A percentile compares a stretch with the other conserved stretches of the same genome.
Conservation (phyloP, 2,888 invertebrate genomes). For the Caenorhabditis uteleia region DNA sequence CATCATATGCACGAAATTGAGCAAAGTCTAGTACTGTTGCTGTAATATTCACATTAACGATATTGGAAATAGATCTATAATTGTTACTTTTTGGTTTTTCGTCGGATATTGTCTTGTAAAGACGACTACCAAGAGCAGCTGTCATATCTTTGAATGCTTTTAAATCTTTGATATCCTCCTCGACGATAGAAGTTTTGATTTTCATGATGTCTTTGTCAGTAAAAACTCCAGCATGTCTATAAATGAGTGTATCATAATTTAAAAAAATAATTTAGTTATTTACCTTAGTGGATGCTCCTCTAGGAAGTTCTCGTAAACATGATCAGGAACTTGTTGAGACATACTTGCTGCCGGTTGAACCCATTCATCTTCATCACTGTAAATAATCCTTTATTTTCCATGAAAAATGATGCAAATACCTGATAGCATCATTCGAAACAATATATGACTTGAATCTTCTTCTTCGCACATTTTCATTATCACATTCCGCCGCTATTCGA, state of each 20-base stretch:
- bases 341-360: constrained; percentile 6
- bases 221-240: constrained; percentile 17
- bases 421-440: constrained; percentile 16
- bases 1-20: neutral
- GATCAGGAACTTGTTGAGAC: constrained; percentile 7
- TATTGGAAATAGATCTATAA: neutral
- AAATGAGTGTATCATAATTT: too few species aligned
- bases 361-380: constrained; percentile 35
- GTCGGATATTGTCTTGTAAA: too few species aligned
- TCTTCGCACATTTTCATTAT: constrained; percentile 9
- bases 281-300: constrained; percentile 27
- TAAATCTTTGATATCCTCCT: constrained; percentile 29
- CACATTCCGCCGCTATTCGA: constrained; percentile 22
- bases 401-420: constrained; percentile 3
- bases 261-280: neutral
- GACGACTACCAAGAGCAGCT: too few species aligned
- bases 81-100: neutral
- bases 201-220: constrained; percentile 31
- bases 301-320: constrained; percentile 4
- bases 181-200: constrained; percentile 12
- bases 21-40: neutral
- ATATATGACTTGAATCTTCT: constrained; percentile 17
- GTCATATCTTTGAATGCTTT: constrained; percentile 5
- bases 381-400: constrained; percentile 1
- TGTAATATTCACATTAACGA: neutral